Evolutionary conservation across 2,113 vertebrate species (phyloP), one percentile per base, ranked within the genome.

Genomic region (Hypanus sabinus): DNA sequence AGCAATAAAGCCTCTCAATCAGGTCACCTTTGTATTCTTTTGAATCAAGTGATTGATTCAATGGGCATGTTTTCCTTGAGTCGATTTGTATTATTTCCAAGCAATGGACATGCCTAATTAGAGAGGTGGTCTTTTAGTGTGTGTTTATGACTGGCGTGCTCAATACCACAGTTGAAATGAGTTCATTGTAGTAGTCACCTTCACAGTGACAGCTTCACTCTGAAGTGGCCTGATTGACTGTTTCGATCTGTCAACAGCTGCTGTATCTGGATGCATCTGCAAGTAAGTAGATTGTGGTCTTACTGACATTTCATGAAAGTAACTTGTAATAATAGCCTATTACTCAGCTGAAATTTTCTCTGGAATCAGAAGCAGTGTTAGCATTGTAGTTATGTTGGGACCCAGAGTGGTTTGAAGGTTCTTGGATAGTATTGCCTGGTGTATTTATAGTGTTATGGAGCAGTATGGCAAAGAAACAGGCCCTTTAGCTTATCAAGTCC

Each of bases 1-100:
- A 75, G 38, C 24, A 46, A 73, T 73, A 93, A 93, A 93, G 91
- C 91, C 70, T 93, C 91, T 93, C 71, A 93, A 20, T 11, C 1
- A 36, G 91, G 91, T 93, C 91, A 93, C 91, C 91, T 93, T 46
- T 93, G 88, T 11, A 33, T 22, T 75, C 68, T 73, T 73, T 93
- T 20, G 10, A 55, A 8, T 1, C 68, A 75, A 36, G 20, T 62
- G 18, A 60, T 60, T 90, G 85, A 93, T 73, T 93, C 91, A 38
- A 7, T 73, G 1, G 36, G 11, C 70, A 55, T 8, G 36, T 20
- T 75, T 75, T 73, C 36, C 27, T 70, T 93, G 70, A 73, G 24
- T 70, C 46, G 24, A 73, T 93, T 91, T 71, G 36, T 93, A 46
- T 93, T 93, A 46, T 73, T 93, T 93, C 20, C 68, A 73, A 30